Evolutionary conservation across 2,113 vertebrate genomes (phyloP).

Genomic region (Sebastes schlegelii): DNA sequence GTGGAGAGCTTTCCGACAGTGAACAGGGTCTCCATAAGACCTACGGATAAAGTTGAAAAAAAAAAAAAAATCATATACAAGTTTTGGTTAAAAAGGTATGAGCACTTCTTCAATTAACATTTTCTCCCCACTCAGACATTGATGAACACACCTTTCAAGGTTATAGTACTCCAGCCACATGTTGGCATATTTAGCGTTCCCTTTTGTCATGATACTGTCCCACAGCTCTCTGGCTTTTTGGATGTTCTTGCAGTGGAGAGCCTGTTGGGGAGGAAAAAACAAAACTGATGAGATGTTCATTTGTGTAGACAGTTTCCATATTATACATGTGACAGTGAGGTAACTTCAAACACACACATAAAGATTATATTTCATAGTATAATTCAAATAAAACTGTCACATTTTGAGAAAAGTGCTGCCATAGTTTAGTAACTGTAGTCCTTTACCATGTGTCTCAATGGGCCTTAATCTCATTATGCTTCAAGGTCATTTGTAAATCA

Average conservation of each 20-base stretch:
- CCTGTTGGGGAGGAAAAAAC: conserved; percentile 79
- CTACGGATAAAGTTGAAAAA: conserved; percentile 70
- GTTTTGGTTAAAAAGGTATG: not conserved
- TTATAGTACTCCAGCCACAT: conserved; percentile 99
- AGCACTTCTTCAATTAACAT: not conserved
- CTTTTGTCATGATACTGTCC: conserved; percentile 98
- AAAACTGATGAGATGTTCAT: not conserved
- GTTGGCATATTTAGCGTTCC: conserved; percentile 97
- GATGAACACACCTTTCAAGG: conserved; percentile 89
- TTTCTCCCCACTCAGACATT: not conserved
- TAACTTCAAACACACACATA: not conserved
- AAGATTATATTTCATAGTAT: not conserved
- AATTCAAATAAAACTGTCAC: not conserved
- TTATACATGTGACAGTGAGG: not conserved
- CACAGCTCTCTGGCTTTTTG: conserved; percentile 98
- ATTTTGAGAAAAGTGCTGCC: not conserved
- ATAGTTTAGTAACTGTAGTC: not conserved
- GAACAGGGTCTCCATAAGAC: conserved; percentile 90
- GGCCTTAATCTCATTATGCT: not conserved
- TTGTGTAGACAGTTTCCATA: not conserved
- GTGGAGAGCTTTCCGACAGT: conserved; percentile 96
- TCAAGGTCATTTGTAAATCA: not conserved
- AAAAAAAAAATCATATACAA: not conserved
- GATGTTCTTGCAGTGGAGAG: conserved; percentile 95
- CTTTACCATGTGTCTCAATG: not conserved